A percentile compares a stretch with the other conserved stretches of the same genome.
Conservation (phyloP, 1,140 invertebrate species). For the Pentalonia nigronervosa region DNA sequence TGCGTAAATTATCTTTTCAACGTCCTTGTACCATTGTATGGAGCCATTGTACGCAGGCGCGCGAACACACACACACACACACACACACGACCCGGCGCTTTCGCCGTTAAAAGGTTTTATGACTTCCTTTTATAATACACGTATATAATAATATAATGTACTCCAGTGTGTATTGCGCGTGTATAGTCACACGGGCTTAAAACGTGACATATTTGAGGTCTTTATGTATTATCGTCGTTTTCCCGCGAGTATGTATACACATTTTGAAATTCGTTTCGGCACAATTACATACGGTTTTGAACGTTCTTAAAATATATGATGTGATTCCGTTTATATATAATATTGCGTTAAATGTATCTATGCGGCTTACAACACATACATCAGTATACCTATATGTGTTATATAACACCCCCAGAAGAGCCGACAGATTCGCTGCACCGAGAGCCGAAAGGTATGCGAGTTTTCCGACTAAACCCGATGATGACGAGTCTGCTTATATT, state of each 20-base stretch:
- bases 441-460: neutral
- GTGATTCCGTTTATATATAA: neutral
- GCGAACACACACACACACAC: neutral
- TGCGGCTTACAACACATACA: no score
- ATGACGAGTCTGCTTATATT: neutral
- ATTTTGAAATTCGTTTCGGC: neutral
- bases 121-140: neutral
- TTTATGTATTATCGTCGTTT: neutral
- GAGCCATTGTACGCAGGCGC: neutral
- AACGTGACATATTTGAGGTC: conserved; percentile 50
- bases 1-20: conserved; percentile 53
- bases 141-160: neutral
- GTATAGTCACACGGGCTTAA: neutral
- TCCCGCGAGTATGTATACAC: neutral
- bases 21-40: conserved; percentile 41
- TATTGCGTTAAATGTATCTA: neutral
- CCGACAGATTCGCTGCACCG: neutral
- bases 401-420: neutral
- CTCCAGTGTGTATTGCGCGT: neutral
- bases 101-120: conserved; percentile 49
- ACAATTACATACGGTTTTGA: neutral
- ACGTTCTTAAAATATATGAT: neutral
- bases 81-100: conserved; percentile 23
- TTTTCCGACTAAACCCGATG: neutral
- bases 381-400: no score